A percentile compares a stretch with the other conserved stretches of the same genome.
These are phyloP conservation scores for Punctoribates punctum DNA, from an alignment of 2,888 invertebrate genomes.

Conservation along the genomic window DNA sequence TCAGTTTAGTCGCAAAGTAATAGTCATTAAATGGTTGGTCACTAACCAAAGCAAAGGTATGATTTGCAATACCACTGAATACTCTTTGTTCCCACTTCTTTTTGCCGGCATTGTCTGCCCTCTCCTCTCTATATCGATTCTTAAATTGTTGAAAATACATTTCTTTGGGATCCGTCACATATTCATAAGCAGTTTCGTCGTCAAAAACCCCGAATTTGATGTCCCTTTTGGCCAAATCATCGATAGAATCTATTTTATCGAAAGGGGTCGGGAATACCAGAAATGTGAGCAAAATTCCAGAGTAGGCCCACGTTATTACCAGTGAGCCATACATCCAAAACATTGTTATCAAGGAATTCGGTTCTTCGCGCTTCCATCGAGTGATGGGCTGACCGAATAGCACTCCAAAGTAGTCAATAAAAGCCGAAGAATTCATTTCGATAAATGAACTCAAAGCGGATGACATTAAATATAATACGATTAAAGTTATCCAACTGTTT, in stretches of 20 bases:
- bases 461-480: not conserved
- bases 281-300: slow-evolving; percentile 14
- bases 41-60: not conserved
- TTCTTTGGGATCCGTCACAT: not conserved
- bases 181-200: not conserved
- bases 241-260: not conserved
- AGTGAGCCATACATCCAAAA: not conserved
- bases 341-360: not conserved
- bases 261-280: slow-evolving; percentile 15
- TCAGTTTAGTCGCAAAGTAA: not conserved
- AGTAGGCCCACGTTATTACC: slow-evolving; percentile 2
- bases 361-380: not conserved
- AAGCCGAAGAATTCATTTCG: not conserved
- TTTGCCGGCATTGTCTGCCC: not conserved
- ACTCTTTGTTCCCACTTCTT: not conserved
- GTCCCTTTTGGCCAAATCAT: slow-evolving; percentile 6
- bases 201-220: not conserved
- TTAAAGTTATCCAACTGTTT: not conserved
- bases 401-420: not conserved
- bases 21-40: slow-evolving; percentile 15
- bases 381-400: not conserved
- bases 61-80: not conserved
- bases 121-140: not conserved
- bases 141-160: not conserved
- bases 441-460: not conserved